Percentiles rank a stretch among this genome's conserved stretches.
Conservation (phyloP, 2,797 vertebrate species). For the Eulemur mongoz region DNA sequence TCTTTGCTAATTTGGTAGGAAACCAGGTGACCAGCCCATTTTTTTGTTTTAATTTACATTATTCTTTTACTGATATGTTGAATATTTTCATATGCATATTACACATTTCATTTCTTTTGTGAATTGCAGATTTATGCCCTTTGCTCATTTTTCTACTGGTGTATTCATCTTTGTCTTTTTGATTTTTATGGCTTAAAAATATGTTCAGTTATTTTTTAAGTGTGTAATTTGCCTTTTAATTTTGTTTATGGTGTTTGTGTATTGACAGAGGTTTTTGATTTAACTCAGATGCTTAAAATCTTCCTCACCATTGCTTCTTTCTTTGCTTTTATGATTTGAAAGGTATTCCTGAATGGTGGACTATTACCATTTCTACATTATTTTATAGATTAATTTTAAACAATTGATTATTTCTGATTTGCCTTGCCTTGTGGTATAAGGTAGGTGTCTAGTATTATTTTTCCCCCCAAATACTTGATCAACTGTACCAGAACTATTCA, state of each 20-base stretch:
- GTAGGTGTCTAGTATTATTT: background rate
- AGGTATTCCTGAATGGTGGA: background rate
- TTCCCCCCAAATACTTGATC: background rate
- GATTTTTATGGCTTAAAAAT: background rate
- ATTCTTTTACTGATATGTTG: background rate
- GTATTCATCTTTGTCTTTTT: background rate
- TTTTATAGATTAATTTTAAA: constrained; percentile 35
- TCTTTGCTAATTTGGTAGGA: background rate
- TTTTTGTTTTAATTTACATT: background rate
- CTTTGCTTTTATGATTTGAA: constrained; percentile 21
- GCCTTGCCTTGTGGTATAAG: background rate
- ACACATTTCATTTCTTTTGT: background rate
- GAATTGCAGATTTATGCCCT: background rate
- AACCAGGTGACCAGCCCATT: background rate
- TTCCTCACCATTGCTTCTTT: background rate
- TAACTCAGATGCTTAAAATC: background rate
- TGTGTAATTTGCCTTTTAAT: background rate
- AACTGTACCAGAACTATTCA: background rate
- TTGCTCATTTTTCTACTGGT: background rate
- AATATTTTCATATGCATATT: background rate
- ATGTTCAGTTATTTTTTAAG: background rate
- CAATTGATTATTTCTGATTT: background rate
- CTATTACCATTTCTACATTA: background rate
- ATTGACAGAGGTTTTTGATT: background rate
- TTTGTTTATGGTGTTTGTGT: background rate